Base-by-base conservation (phyloP, 1,140 invertebrate genomes). In the Drosophila lini region DNA sequence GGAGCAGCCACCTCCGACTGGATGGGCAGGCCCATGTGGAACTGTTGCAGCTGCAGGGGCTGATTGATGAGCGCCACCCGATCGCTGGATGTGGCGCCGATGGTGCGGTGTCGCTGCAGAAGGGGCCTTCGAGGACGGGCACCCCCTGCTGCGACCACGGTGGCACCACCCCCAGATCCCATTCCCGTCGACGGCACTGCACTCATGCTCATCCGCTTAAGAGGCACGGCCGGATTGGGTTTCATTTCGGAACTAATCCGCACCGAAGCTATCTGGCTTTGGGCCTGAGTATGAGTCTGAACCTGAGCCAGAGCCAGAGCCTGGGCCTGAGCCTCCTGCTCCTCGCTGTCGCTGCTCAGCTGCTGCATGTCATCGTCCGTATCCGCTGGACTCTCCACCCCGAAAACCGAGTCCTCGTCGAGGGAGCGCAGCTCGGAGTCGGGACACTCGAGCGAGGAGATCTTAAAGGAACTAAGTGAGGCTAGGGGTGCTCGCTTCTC, bases 351-450 rank as follows among this genome's bases (percentile, higher is more conserved):
- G 32, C 96, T 97, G 44, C 96, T 96, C 86, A 96, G 95, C 68
- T 96, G 95, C 71, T 96, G 96, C 60, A 96, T 95, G 89, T 96
- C 96, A 82, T 96, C 96, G 82, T 96, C 96, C 3, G 96, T 97
- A 56, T 95, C 95, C 28, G 92, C 92, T 4, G 80, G 80, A 61
- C 91, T 92, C 81, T 95, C 94, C 53, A 88, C 50, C 25, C 94
- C 93, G 84, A 96, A 96, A 32, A 96, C 96, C 3, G 96, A 96
- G 88, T 96, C 96, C 53, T 95, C 95, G 48, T 94, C 95, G 11
- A 96, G 93, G 4, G 95, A 96, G 22, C 93, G 93, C 42, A 93
- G 92, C 71, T 95, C 94, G 73, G 94, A 93, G 88, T 94, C 94
- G 88, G 95, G 94, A 63, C 95, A 95, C 78, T 96, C 96, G 48